Percentiles rank a stretch among this genome's conserved stretches.
Evolutionary conservation across 37 sponge, comb jelly and placozoan species (phyloP).

Genomic region (Ianthella basta): DNA sequence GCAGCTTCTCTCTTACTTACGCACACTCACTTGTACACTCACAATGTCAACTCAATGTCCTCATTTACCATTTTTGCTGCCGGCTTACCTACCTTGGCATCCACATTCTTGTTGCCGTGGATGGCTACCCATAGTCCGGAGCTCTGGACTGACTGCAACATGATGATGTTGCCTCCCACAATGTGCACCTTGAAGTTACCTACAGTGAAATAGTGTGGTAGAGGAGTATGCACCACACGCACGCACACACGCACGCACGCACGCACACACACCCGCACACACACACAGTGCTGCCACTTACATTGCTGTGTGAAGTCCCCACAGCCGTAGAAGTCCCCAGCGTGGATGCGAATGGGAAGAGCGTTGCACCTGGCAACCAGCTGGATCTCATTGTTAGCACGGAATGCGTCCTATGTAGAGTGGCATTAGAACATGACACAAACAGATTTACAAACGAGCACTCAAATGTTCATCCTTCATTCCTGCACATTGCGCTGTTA

Average conservation of each 20-base stretch:
- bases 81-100: neutral
- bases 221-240: no score
- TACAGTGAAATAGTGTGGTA: neutral
- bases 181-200: slow-evolving; percentile 39
- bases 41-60: neutral
- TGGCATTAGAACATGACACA: slow-evolving; percentile 5
- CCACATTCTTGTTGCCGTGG: slow-evolving; percentile 2
- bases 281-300: neutral
- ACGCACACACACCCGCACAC: no score
- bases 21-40: neutral
- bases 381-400: slow-evolving; percentile 55
- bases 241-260: no score
- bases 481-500: no score
- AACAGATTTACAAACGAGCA: neutral
- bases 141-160: slow-evolving; percentile 38
- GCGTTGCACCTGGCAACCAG: slow-evolving; percentile 46
- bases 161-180: slow-evolving; percentile 20
- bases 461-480: no score
- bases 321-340: slow-evolving; percentile 14
- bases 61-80: no score
- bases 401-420: slow-evolving; percentile 59
- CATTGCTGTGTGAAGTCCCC: slow-evolving; percentile 30
- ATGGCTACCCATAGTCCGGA: slow-evolving; percentile 42
- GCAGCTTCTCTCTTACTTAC: neutral
- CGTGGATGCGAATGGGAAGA: slow-evolving; percentile 22